phyloP scores from a whole-genome alignment of 2,113 vertebrate species.

The Hucho hucho region DNA sequence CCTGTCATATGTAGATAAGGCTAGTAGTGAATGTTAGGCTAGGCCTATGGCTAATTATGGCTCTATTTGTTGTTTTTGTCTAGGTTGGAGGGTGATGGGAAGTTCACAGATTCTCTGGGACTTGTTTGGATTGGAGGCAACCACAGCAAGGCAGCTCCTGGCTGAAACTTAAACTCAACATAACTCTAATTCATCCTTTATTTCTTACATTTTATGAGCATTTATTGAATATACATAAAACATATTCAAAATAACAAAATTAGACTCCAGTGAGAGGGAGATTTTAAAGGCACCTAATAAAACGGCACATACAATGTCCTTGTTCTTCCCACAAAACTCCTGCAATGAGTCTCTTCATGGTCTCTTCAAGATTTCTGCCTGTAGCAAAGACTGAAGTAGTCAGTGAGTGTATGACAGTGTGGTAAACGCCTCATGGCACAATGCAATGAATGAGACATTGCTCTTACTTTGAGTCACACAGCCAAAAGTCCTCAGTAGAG shows the following conservation, averaged over 20 bases:
- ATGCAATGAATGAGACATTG: slow-evolving; percentile 7
- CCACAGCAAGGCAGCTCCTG: slow-evolving; percentile 73
- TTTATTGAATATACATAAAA: background rate
- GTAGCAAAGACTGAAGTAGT: background rate
- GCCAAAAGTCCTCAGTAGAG: slow-evolving; percentile 4
- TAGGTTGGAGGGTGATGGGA: slow-evolving; percentile 79
- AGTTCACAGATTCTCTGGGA: slow-evolving; percentile 73
- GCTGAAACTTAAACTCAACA: slow-evolving; percentile 74
- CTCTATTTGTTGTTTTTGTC: slow-evolving; percentile 25
- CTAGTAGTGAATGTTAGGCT: too few species aligned
- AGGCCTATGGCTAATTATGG: background rate
- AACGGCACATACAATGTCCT: background rate
- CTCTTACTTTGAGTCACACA: slow-evolving; percentile 13
- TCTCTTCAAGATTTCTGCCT: background rate
- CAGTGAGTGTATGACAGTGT: background rate
- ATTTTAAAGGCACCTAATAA: background rate
- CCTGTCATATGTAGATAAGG: background rate
- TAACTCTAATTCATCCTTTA: background rate
- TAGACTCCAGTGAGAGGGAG: background rate
- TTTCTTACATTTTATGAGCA: background rate
- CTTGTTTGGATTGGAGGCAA: slow-evolving; percentile 79
- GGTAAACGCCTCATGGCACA: background rate
- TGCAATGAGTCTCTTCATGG: background rate
- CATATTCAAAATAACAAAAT: background rate
- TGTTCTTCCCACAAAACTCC: background rate